phyloP scores from a whole-genome alignment of 2,113 vertebrate genomes.

The Etia nguti region DNA sequence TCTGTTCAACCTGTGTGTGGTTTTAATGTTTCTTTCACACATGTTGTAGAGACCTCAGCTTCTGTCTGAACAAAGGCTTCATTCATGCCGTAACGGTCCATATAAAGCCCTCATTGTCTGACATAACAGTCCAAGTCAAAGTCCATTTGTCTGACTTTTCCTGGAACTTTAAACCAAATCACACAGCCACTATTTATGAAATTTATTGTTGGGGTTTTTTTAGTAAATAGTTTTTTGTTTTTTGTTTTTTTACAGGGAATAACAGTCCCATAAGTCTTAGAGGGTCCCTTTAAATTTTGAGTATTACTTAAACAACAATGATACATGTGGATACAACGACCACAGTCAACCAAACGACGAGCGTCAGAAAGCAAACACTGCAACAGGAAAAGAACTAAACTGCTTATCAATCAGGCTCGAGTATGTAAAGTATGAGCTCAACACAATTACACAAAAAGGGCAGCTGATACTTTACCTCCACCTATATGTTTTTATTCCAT shows the following conservation, averaged over 20 bases:
- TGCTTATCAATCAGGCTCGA: background rate
- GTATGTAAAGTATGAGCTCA: background rate
- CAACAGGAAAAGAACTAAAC: background rate
- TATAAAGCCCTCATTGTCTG: background rate
- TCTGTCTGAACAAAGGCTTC: background rate
- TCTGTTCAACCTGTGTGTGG: background rate
- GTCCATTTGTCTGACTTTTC: background rate
- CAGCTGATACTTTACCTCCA: background rate
- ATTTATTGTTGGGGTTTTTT: background rate
- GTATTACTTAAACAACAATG: background rate
- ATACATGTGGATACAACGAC: background rate
- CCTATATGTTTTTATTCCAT: background rate
- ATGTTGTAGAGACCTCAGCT: background rate
- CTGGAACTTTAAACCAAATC: background rate
- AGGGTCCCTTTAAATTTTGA: background rate
- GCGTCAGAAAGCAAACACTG: background rate
- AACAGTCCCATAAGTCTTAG: background rate
- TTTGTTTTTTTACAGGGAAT: background rate
- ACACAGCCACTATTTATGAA: background rate
- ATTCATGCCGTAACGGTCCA: background rate
- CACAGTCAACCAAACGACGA: background rate
- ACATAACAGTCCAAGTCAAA: background rate
- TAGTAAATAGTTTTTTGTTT: background rate
- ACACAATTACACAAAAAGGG: background rate
- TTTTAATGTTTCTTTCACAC: background rate